Percentiles rank a stretch among this genome's conserved stretches.
Conservation (phyloP, 2,797 vertebrate species). For the Galago senegalensis region DNA sequence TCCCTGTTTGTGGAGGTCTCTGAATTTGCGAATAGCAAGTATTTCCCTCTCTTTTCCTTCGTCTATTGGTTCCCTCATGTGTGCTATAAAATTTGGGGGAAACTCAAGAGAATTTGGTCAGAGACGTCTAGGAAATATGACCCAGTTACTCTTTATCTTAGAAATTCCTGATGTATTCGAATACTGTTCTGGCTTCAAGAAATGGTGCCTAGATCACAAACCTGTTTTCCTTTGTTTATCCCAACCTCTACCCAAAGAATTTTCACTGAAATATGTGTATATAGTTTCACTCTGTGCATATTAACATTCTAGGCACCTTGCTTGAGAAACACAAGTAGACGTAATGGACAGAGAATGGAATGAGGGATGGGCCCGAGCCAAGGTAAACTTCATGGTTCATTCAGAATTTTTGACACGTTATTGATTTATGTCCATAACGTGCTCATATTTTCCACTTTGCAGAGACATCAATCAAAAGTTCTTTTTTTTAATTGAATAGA, state of each 20-base stretch:
- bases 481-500: background rate
- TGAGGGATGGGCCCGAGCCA: background rate
- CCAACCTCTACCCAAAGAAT: background rate
- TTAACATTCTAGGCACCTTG: background rate
- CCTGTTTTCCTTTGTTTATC: background rate
- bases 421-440: background rate
- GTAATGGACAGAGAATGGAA: background rate
- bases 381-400: background rate
- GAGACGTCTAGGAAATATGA: background rate
- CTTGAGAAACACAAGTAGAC: background rate
- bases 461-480: background rate
- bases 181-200: background rate
- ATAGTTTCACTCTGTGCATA: background rate
- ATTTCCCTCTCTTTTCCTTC: background rate
- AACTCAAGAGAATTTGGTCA: background rate
- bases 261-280: background rate
- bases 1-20: background rate
- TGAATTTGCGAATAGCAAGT: conserved; percentile 18
- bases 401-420: background rate
- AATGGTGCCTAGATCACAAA: background rate
- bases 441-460: background rate
- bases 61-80: background rate
- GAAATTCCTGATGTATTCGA: background rate
- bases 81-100: background rate
- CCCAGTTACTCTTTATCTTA: background rate